phyloP scores from a whole-genome alignment of 2,113 vertebrate species.

The Melanocharis versteri region DNA sequence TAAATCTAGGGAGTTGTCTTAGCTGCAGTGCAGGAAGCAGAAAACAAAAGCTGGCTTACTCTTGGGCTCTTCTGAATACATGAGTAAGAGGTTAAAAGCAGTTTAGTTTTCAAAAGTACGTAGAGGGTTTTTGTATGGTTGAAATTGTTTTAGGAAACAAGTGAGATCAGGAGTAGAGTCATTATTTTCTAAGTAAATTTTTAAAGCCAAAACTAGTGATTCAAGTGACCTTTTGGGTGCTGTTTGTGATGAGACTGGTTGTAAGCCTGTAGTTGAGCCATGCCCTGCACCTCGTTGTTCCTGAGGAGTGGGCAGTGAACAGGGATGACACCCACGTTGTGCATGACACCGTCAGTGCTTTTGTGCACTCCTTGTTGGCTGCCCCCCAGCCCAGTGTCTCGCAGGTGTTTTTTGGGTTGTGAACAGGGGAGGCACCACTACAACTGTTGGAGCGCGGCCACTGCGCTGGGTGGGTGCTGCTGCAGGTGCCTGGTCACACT shows the following conservation, averaged over 20 bases:
- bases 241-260: neutral
- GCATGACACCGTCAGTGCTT: rapidly evolving
- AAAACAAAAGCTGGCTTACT: neutral
- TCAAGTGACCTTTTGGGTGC: neutral
- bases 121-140: neutral
- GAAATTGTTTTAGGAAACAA: neutral
- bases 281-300: neutral
- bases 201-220: neutral
- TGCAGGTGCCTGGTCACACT: neutral
- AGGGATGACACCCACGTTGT: rapidly evolving
- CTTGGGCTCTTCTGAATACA: neutral
- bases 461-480: neutral
- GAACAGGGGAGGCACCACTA: rapidly evolving
- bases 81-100: neutral
- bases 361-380: rapidly evolving
- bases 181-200: neutral
- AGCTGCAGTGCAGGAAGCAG: neutral
- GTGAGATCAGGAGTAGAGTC: neutral
- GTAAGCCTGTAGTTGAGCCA: neutral
- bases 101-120: neutral
- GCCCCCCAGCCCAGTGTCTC: neutral
- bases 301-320: neutral
- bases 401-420: neutral
- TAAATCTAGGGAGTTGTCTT: neutral
- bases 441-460: rapidly evolving